Evolutionary conservation across 2,888 invertebrate species (phyloP).

Genomic region (Boloria euphrosyne): DNA sequence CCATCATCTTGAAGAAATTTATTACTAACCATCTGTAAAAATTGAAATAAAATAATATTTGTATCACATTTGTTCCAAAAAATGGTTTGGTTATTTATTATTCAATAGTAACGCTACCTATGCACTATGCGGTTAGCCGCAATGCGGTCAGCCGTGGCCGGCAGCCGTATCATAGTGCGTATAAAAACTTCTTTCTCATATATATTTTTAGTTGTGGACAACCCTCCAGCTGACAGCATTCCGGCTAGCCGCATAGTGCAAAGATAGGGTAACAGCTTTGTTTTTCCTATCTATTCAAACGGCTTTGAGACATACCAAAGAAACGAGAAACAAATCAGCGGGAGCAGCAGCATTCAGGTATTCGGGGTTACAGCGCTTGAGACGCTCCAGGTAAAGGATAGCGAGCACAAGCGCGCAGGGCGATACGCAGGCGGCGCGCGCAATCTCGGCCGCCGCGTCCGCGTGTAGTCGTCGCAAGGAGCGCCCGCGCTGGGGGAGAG

Average conservation of each 20-base stretch:
- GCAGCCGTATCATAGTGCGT: too few relatives aligned
- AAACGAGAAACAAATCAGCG: conserved; percentile 96
- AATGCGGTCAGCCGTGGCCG: too few relatives aligned
- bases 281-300: too few relatives aligned
- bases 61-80: neutral
- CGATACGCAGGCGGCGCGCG: conserved; percentile 91
- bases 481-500: conserved; percentile 88
- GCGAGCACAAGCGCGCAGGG: conserved; percentile 97
- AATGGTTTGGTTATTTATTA: too few relatives aligned
- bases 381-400: conserved; percentile 94
- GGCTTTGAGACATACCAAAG: conserved; percentile 87
- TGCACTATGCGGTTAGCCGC: too few relatives aligned
- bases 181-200: too few relatives aligned
- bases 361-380: conserved; percentile 90
- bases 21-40: conserved; percentile 94
- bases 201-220: too few relatives aligned
- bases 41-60: neutral
- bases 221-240: too few relatives aligned
- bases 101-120: too few relatives aligned
- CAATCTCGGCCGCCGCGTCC: conserved; percentile 89
- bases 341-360: conserved; percentile 93
- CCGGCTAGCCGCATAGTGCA: too few relatives aligned
- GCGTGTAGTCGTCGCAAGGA: conserved; percentile 89
- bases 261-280: too few relatives aligned
- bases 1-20: conserved; percentile 97